These are phyloP conservation scores for Actenoides hombroni DNA, from an alignment of 2,113 vertebrate genomes.

Conservation along the genomic window DNA sequence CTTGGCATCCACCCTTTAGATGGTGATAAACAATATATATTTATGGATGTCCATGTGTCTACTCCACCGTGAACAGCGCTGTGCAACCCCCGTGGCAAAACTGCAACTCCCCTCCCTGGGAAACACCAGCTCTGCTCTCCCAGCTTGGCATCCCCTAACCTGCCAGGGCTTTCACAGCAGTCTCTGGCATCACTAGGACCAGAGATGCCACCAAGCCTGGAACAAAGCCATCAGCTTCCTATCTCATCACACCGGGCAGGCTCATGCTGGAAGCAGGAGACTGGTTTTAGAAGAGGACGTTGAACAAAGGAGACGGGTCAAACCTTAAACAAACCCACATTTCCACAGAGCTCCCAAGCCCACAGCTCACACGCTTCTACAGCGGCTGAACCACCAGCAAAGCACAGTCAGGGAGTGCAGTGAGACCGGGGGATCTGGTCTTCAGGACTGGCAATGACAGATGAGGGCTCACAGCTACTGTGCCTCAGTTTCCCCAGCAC, in stretches of 20 bases:
- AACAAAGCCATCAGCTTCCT: neutral
- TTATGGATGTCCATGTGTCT: neutral
- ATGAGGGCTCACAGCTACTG: neutral
- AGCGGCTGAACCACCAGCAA: too few species aligned
- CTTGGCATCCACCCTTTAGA: neutral
- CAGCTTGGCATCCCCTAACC: neutral
- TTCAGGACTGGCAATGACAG: neutral
- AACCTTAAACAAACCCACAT: neutral
- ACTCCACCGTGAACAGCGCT: fast-evolving
- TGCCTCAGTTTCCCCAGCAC: neutral
- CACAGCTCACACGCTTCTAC: fast-evolving
- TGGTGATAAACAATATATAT: neutral
- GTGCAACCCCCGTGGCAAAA: neutral
- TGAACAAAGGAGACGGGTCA: neutral
- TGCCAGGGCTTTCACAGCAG: fast-evolving
- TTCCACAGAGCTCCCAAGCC: fast-evolving
- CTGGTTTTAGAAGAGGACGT: neutral
- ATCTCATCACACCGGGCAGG: fast-evolving
- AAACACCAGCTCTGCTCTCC: neutral
- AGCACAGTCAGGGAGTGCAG: neutral
- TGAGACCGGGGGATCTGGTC: neutral
- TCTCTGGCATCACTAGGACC: neutral
- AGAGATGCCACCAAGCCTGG: neutral
- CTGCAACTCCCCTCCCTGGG: neutral
- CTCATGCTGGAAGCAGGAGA: fast-evolving